These are phyloP conservation scores for Chanos chanos DNA, from an alignment of 2,797 vertebrate genomes.

Conservation along the genomic window DNA sequence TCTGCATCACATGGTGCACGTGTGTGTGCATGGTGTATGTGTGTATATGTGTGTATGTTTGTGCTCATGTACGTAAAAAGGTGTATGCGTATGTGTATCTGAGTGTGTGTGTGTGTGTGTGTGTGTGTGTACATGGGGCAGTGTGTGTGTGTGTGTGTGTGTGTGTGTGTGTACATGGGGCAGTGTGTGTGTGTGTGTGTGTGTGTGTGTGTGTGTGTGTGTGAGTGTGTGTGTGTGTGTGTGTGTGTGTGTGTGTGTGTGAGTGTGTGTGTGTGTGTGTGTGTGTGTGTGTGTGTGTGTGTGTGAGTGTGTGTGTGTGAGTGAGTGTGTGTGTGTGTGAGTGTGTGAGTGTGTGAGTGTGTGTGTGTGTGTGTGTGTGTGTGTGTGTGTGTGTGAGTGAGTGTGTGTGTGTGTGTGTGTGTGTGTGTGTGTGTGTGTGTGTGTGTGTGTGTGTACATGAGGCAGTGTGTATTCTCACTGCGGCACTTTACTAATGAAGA, in stretches of 20 bases:
- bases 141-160: neutral
- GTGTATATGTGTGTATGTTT: no score
- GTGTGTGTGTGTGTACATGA: neutral
- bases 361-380: neutral
- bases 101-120: neutral
- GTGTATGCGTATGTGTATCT: no score
- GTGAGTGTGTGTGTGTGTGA: neutral
- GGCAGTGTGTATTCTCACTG: no score
- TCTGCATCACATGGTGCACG: neutral
- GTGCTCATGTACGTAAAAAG: no score
- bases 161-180: neutral
- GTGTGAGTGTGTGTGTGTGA: no score
- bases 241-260: neutral
- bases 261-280: neutral
- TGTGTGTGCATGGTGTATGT: no score
- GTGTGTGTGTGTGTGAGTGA: neutral
- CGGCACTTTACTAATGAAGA: no score
- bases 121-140: conserved; percentile 25
- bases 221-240: neutral
- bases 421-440: neutral
- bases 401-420: conserved; percentile 1
- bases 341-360: neutral
- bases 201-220: neutral
- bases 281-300: neutral
- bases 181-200: neutral